Conservation (phyloP, 2,797 vertebrate genomes). For the Myripristis jacobus region DNA sequence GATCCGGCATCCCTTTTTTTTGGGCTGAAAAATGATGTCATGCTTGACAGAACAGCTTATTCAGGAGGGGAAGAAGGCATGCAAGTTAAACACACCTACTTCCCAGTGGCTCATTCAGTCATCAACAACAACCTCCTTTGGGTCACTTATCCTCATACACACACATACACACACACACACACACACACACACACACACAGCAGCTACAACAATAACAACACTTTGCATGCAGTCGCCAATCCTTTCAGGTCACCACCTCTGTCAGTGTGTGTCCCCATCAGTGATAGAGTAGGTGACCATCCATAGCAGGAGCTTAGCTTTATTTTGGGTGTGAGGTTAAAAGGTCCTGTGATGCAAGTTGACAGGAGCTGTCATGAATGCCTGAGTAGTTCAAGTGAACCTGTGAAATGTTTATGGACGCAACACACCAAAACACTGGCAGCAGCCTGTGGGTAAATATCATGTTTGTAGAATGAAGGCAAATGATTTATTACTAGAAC, state of each 20-base stretch:
- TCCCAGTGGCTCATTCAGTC: conserved; percentile 6
- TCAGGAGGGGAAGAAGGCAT: conserved; percentile 12
- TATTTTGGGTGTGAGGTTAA: conserved; percentile 73
- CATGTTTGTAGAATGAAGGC: not conserved
- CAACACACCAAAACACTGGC: conserved; percentile 30
- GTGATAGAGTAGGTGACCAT: conserved; percentile 54
- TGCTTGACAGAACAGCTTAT: not conserved
- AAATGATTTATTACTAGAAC: not conserved
- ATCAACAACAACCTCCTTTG: conserved; percentile 23
- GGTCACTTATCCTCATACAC: conserved; percentile 21
- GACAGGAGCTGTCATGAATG: conserved; percentile 60
- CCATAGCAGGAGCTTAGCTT: conserved; percentile 57
- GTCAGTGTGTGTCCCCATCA: conserved; percentile 65
- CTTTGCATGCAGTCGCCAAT: conserved; percentile 25
- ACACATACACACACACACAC: conserved; percentile 15
- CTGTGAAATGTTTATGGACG: conserved; percentile 62
- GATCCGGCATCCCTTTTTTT: no score
- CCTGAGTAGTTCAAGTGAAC: conserved; percentile 58
- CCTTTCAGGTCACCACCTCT: conserved; percentile 71
- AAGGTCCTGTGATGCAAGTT: conserved; percentile 65
- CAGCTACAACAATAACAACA: conserved; percentile 41
- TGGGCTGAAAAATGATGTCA: not conserved
- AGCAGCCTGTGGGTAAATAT: not conserved
- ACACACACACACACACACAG: conserved; percentile 13
- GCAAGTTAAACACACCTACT: conserved; percentile 36